These are phyloP conservation scores for Nasalis larvatus DNA, from an alignment of 2,113 vertebrate species.

Conservation along the genomic window DNA sequence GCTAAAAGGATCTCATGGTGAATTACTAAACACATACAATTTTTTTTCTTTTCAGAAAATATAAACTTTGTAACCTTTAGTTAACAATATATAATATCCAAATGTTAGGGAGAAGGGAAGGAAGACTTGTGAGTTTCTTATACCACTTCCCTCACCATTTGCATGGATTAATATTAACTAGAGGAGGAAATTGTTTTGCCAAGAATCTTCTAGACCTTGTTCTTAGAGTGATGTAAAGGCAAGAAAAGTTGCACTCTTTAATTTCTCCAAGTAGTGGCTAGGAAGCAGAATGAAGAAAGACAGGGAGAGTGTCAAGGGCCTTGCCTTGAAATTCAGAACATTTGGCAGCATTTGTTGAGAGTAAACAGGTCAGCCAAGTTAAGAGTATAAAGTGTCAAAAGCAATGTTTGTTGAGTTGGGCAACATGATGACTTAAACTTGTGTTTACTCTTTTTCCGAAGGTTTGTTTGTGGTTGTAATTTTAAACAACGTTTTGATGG, in stretches of 20 bases:
- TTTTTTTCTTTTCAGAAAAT: neutral
- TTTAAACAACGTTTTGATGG: conserved; percentile 48
- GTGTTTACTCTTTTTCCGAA: conserved; percentile 4
- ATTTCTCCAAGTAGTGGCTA: neutral
- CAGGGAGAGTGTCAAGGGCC: neutral
- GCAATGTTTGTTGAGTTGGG: neutral
- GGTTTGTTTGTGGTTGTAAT: neutral
- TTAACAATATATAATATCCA: neutral
- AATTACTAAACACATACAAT: neutral
- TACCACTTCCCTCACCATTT: neutral
- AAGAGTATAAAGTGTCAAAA: neutral
- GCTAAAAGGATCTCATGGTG: neutral
- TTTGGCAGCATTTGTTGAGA: conserved; percentile 21
- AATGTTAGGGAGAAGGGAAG: neutral
- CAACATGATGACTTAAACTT: neutral
- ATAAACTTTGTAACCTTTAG: neutral
- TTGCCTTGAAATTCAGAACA: neutral
- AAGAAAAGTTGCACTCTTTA: neutral
- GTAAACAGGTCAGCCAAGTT: conserved; percentile 16
- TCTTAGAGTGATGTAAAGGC: neutral
- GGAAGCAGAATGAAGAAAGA: neutral
- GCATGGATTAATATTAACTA: neutral
- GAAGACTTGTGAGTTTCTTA: neutral
- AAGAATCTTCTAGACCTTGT: neutral
- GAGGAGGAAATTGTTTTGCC: neutral